Percentiles rank a stretch among this genome's conserved stretches.
Conservation (phyloP, 2,113 vertebrate genomes). For the Neolamprologus longior region DNA sequence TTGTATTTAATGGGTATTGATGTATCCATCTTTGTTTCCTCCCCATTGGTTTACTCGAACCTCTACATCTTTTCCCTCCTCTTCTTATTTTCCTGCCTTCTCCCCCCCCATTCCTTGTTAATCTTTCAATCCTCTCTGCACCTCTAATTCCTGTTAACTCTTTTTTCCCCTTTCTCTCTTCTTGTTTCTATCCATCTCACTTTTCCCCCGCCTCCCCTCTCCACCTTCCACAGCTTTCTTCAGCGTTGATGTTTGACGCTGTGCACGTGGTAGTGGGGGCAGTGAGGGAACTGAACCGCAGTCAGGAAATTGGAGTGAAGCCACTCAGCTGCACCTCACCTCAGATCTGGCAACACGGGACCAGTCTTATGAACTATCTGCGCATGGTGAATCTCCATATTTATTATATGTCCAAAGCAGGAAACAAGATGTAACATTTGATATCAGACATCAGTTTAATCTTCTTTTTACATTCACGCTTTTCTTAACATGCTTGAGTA, state of each 20-base stretch:
- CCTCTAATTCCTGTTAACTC: neutral
- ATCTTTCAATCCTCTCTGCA: conserved; percentile 15
- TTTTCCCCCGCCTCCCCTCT: neutral
- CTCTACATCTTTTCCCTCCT: conserved; percentile 4
- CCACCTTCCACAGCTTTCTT: conserved; percentile 75
- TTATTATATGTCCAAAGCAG: neutral
- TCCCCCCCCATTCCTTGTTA: neutral
- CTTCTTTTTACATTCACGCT: neutral
- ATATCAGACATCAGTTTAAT: neutral
- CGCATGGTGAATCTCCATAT: conserved; percentile 37
- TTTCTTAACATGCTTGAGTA: neutral
- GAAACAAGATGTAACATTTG: neutral
- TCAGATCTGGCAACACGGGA: conserved; percentile 91
- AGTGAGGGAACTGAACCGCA: conserved; percentile 87
- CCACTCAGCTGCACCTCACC: conserved; percentile 85
- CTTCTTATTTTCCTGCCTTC: neutral
- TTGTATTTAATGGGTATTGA: conserved; percentile 39
- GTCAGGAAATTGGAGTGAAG: conserved; percentile 90
- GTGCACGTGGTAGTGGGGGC: conserved; percentile 92
- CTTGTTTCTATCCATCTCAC: neutral
- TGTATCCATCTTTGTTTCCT: conserved; percentile 25
- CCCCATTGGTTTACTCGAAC: conserved; percentile 26
- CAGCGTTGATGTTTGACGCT: conserved; percentile 89
- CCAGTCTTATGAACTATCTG: conserved; percentile 75
- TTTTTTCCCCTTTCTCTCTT: neutral